Conservation (phyloP, 2,113 vertebrate species). For the Larimichthys crocea region DNA sequence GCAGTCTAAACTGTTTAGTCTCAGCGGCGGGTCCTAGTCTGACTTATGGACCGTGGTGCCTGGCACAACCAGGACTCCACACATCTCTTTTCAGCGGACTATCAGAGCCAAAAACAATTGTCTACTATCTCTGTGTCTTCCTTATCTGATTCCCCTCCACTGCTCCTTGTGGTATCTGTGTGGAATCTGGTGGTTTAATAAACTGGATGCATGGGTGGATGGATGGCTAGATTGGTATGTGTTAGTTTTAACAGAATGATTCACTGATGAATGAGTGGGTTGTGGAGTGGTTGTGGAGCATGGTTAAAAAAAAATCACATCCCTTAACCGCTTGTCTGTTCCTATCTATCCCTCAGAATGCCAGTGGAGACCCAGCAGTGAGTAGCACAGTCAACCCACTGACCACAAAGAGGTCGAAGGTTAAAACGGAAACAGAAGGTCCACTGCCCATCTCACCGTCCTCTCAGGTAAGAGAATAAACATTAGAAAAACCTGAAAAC, state of each 20-base stretch:
- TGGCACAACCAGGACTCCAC: conserved; percentile 54
- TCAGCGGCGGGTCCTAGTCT: conserved; percentile 70
- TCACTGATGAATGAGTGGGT: conserved; percentile 2
- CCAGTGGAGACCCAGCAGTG: conserved; percentile 94
- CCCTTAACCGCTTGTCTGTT: not conserved
- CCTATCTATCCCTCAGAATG: conserved; percentile 80
- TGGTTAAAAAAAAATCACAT: no score
- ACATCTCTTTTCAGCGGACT: conserved; percentile 22
- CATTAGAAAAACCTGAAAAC: not conserved
- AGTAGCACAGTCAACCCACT: conserved; percentile 95
- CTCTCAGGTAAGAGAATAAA: conserved; percentile 64
- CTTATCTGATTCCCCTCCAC: conserved; percentile 38
- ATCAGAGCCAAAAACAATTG: conserved; percentile 23
- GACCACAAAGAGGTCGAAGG: conserved; percentile 95
- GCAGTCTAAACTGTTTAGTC: conserved; percentile 85
- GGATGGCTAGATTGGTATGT: not conserved
- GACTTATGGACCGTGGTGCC: conserved; percentile 66
- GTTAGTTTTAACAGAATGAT: conserved; percentile 23
- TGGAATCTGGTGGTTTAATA: conserved; percentile 20
- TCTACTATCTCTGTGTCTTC: conserved; percentile 20
- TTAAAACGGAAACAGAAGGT: conserved; percentile 91
- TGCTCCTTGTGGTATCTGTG: not conserved
- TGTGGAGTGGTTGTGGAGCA: no score
- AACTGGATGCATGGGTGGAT: not conserved
- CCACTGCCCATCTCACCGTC: conserved; percentile 80